These are phyloP conservation scores for Lycaena phlaeas DNA, from an alignment of 2,888 invertebrate species.

Conservation along the genomic window DNA sequence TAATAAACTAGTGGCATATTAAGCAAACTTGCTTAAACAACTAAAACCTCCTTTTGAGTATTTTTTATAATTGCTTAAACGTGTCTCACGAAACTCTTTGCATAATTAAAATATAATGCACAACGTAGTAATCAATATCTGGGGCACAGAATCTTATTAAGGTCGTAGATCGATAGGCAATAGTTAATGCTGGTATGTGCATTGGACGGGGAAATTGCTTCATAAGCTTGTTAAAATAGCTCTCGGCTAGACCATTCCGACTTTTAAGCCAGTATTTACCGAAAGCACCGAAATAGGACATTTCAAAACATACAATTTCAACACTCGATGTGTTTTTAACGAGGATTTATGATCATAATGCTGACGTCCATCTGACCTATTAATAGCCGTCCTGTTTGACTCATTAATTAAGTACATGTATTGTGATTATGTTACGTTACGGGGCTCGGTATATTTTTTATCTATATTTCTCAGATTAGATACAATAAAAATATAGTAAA, in stretches of 20 bases:
- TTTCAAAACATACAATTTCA: conserved; percentile 4
- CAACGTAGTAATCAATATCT: conserved; percentile 8
- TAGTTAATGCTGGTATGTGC: conserved; percentile 19
- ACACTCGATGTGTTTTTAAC: not conserved
- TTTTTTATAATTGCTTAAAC: too few species aligned
- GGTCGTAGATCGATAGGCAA: conserved; percentile 11
- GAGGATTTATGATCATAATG: not conserved
- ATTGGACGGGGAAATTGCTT: conserved; percentile 26
- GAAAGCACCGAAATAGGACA: conserved; percentile 9
- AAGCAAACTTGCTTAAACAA: too few species aligned
- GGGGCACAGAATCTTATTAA: conserved; percentile 8
- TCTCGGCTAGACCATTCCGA: conserved; percentile 24
- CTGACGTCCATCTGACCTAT: not conserved
- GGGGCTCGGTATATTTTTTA: too few species aligned
- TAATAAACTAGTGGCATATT: too few species aligned
- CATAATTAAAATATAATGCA: too few species aligned
- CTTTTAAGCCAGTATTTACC: conserved; percentile 15
- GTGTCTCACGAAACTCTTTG: too few species aligned
- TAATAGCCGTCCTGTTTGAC: not conserved
- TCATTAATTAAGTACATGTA: not conserved
- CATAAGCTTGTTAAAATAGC: conserved; percentile 29
- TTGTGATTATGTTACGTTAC: too few species aligned
- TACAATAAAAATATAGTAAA: too few species aligned
- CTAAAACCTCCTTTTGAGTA: too few species aligned
- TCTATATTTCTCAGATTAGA: too few species aligned